phyloP scores from a whole-genome alignment of 92 coral and sea anemone species.

The Phymanthus crucifer region DNA sequence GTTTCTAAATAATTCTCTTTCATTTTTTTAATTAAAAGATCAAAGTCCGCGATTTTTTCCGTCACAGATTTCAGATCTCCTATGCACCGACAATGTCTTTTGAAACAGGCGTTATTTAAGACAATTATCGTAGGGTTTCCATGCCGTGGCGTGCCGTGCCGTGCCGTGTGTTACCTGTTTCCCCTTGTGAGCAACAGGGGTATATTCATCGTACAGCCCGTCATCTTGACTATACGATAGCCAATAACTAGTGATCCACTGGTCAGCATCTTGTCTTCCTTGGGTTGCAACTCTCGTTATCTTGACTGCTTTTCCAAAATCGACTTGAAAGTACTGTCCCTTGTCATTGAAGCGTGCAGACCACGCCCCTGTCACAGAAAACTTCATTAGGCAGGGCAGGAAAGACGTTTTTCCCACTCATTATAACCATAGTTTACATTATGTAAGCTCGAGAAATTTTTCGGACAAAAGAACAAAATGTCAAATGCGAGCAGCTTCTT shows the following conservation, averaged over 20 bases:
- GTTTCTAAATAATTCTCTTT: too few relatives aligned
- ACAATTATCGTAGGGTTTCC: too few relatives aligned
- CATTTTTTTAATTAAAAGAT: too few relatives aligned
- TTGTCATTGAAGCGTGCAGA: conserved; percentile 29
- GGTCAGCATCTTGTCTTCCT: conserved; percentile 21
- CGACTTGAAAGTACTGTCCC: conserved; percentile 34
- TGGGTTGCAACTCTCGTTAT: conserved; percentile 14
- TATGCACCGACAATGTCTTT: neutral
- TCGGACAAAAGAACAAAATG: too few relatives aligned
- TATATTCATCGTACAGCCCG: conserved; percentile 17
- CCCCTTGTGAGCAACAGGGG: neutral
- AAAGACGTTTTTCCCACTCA: too few relatives aligned
- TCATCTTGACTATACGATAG: conserved; percentile 36
- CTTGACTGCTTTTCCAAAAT: conserved; percentile 39
- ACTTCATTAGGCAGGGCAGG: too few relatives aligned
- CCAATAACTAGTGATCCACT: conserved; percentile 36
- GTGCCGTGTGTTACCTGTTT: conserved; percentile 28
- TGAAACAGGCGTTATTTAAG: neutral
- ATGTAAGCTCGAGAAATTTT: too few relatives aligned
- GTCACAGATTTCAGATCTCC: too few relatives aligned
- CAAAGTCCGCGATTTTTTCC: too few relatives aligned
- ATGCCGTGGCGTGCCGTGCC: too few relatives aligned
- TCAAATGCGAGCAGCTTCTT: too few relatives aligned
- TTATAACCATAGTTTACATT: neutral
- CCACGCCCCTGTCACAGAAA: conserved; percentile 27